phyloP scores from a whole-genome alignment of 2,797 vertebrate species.

The Tarsius wallacei region DNA sequence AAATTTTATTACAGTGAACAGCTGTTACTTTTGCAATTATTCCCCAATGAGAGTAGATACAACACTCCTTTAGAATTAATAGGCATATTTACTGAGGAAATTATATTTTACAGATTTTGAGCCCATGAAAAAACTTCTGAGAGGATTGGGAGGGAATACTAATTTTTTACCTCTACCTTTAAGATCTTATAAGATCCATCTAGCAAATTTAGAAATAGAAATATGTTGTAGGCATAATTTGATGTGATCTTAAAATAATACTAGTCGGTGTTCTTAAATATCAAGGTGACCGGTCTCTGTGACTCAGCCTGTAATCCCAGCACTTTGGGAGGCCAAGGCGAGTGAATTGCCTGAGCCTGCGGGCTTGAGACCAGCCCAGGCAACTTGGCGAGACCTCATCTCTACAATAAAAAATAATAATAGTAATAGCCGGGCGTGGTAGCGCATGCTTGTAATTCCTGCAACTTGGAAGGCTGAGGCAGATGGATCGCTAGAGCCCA shows the following conservation, averaged over 20 bases:
- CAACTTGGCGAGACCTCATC: too few relatives aligned
- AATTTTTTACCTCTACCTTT: not conserved
- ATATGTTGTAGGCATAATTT: not conserved
- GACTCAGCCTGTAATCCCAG: too few relatives aligned
- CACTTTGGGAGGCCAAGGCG: too few relatives aligned
- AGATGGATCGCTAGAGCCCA: too few relatives aligned
- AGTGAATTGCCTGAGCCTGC: too few relatives aligned
- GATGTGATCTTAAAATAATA: slow-evolving; percentile 1
- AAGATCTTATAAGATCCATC: not conserved
- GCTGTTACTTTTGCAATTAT: not conserved
- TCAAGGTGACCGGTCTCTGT: not conserved
- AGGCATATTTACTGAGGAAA: not conserved
- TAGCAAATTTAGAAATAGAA: slow-evolving; percentile 36
- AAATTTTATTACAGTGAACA: not conserved
- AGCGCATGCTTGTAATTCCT: too few relatives aligned
- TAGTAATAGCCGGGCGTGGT: too few relatives aligned
- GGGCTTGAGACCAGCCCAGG: too few relatives aligned
- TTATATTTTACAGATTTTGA: slow-evolving; percentile 26
- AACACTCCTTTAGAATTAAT: slow-evolving; percentile 1
- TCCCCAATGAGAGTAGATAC: not conserved
- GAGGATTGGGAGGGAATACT: not conserved
- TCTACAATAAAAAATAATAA: too few relatives aligned
- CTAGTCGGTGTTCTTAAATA: not conserved
- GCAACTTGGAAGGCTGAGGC: too few relatives aligned
- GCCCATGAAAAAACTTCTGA: not conserved